Conservation (phyloP, 2,797 vertebrate species). For the Brachyalestes nurse region DNA sequence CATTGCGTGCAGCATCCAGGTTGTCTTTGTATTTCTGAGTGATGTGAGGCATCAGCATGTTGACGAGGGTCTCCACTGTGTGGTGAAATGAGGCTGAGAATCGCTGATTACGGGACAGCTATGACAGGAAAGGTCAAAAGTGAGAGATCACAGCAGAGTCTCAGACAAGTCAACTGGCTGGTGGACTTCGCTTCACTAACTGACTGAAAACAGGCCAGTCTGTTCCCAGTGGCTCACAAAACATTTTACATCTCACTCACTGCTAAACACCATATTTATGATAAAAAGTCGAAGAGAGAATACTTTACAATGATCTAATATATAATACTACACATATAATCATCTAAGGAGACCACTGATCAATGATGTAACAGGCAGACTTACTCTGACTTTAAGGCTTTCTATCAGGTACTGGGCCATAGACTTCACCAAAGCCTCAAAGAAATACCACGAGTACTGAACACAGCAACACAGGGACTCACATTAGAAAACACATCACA, state of each 20-base stretch:
- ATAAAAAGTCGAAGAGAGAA: no score
- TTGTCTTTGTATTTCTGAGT: slow-evolving; percentile 98
- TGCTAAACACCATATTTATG: no score
- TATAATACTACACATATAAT: slow-evolving; percentile 35
- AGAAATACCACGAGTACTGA: slow-evolving; percentile 99
- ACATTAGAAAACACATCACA: slow-evolving; percentile 38
- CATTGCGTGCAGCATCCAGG: slow-evolving; percentile 93
- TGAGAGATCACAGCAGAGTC: no score
- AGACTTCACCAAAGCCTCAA: slow-evolving; percentile 96
- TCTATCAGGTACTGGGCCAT: slow-evolving; percentile 97
- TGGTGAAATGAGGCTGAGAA: slow-evolving; percentile 95
- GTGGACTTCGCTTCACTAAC: no score
- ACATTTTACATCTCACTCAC: no score
- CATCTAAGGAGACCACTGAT: neutral
- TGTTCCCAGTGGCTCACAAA: no score
- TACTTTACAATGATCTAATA: no score
- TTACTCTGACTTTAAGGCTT: slow-evolving; percentile 94
- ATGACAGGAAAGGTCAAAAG: no score
- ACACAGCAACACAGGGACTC: neutral
- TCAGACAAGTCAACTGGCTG: no score
- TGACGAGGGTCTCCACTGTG: slow-evolving; percentile 94
- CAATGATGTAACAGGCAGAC: slow-evolving; percentile 44
- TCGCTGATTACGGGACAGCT: slow-evolving; percentile 95
- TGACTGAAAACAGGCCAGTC: no score
- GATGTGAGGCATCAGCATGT: slow-evolving; percentile 97